Percentiles rank a stretch among this genome's conserved stretches.
These are phyloP conservation scores for Triplophysa bombifrons DNA, from an alignment of 2,797 vertebrate genomes.

Conservation along the genomic window DNA sequence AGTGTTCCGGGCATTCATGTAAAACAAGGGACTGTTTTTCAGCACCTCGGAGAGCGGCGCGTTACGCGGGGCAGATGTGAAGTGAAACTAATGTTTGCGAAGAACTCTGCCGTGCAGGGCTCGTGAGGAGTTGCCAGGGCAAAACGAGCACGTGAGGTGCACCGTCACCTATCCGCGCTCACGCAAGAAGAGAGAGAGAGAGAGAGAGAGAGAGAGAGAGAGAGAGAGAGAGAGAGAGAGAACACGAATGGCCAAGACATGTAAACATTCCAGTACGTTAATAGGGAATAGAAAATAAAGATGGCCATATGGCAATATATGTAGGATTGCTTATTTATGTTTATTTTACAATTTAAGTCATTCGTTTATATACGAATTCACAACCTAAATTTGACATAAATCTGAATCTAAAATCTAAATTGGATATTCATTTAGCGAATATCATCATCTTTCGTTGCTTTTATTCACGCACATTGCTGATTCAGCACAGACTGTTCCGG, in stretches of 20 bases:
- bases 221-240: neutral
- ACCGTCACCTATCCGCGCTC: slow-evolving; percentile 13
- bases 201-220: slow-evolving; percentile 2
- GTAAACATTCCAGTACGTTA: slow-evolving; percentile 5
- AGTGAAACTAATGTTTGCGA: slow-evolving; percentile 6
- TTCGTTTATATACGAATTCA: neutral
- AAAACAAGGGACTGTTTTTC: slow-evolving; percentile 52
- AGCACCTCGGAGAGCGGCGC: slow-evolving; percentile 76
- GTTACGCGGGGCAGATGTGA: neutral
- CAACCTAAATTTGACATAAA: neutral
- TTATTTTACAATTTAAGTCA: neutral
- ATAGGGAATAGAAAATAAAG: neutral
- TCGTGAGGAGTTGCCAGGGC: slow-evolving; percentile 36
- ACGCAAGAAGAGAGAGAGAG: neutral
- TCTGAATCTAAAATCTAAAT: neutral
- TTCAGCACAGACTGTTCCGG: slow-evolving; percentile 5
- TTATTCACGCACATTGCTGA: neutral
- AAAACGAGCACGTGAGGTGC: slow-evolving; percentile 40
- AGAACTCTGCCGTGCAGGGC: neutral
- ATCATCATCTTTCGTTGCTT: neutral
- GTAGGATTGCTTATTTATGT: neutral
- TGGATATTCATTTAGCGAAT: neutral
- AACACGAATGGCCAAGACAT: neutral
- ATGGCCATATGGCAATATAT: neutral
- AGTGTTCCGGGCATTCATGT: slow-evolving; percentile 1